These are phyloP conservation scores for Drosophila pandora DNA, from an alignment of 1,140 invertebrate species.

Conservation along the genomic window DNA sequence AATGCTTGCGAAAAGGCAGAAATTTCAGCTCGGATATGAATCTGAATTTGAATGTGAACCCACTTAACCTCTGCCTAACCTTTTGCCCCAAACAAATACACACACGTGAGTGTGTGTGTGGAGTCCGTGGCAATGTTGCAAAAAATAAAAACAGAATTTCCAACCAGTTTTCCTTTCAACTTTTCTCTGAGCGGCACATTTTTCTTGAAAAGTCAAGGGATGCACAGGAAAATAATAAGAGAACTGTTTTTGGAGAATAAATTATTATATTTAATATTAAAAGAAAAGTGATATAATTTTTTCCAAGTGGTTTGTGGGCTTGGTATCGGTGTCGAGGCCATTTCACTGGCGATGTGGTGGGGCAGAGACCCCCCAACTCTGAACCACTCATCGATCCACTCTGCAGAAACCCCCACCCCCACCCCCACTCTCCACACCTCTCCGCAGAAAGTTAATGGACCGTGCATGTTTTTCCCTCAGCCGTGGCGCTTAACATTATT, in stretches of 20 bases:
- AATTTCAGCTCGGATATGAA: conserved; percentile 37
- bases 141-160: conserved; percentile 37
- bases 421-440: conserved; percentile 23
- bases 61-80: conserved; percentile 63
- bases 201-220: conserved; percentile 19
- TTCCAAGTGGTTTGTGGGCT: background rate
- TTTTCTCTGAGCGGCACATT: conserved; percentile 6
- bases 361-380: conserved; percentile 3
- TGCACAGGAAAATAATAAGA: conserved; percentile 13
- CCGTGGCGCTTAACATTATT: conserved; percentile 83
- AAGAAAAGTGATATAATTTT: too few species aligned
- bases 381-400: conserved; percentile 1
- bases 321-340: conserved; percentile 52
- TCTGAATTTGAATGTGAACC: conserved; percentile 24
- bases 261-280: background rate
- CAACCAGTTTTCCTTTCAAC: conserved; percentile 29
- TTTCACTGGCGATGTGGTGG: conserved; percentile 25
- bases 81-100: conserved; percentile 27
- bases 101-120: background rate
- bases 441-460: conserved; percentile 79
- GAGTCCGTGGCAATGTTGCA: conserved; percentile 34
- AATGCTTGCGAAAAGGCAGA: conserved; percentile 58
- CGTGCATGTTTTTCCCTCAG: conserved; percentile 83
- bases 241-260: background rate
- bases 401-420: background rate